phyloP scores from a whole-genome alignment of 1,140 invertebrate genomes.

The Euura saliciscinereae region DNA sequence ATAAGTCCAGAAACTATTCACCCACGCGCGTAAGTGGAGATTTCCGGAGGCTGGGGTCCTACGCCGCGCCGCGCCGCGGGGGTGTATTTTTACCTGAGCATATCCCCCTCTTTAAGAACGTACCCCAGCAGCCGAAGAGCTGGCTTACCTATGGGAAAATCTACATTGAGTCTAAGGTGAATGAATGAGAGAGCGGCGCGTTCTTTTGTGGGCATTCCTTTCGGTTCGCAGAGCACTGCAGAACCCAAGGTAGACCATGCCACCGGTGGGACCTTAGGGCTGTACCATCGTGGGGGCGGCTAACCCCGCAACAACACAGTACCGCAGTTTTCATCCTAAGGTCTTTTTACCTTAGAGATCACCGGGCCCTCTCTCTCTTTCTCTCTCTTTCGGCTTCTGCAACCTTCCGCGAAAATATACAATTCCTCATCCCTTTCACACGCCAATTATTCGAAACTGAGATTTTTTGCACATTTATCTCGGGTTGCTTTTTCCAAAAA shows the following conservation, averaged over 20 bases:
- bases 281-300: too few species aligned
- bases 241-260: not conserved
- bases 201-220: constrained; percentile 40
- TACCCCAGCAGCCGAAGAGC: not conserved
- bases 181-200: constrained; percentile 42
- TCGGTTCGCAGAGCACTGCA: constrained; percentile 11
- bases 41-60: constrained; percentile 48
- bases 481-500: too few species aligned
- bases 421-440: not conserved
- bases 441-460: not conserved
- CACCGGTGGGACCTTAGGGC: not conserved
- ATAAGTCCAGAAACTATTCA: constrained; percentile 42
- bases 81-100: constrained; percentile 40
- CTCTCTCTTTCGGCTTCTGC: not conserved
- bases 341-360: not conserved
- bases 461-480: too few species aligned
- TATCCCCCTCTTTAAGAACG: not conserved
- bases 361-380: not conserved
- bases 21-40: constrained; percentile 52
- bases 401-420: not conserved
- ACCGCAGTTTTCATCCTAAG: not conserved
- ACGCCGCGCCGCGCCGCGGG: constrained; percentile 25
- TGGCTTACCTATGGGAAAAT: constrained; percentile 44
- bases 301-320: not conserved
- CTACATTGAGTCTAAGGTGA: constrained; percentile 44